Conservation (phyloP, 2,888 invertebrate species). For the Hymenopus coronatus region DNA sequence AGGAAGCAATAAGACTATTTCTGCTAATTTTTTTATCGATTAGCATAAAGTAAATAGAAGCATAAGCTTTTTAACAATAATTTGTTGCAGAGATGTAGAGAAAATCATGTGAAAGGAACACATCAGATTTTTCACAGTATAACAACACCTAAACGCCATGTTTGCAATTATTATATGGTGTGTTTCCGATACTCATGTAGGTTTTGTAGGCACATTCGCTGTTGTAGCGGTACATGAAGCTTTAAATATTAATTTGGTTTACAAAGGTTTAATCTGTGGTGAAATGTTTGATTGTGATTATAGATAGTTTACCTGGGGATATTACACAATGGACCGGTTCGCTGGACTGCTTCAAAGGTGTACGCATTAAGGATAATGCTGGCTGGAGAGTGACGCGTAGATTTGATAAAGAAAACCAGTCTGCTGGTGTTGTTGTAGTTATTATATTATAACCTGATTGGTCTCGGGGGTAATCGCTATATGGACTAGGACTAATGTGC, state of each 20-base stretch:
- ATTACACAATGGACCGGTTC: background rate
- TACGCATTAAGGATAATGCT: background rate
- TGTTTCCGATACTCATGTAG: no score
- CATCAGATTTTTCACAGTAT: no score
- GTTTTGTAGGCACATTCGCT: no score
- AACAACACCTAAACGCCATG: no score
- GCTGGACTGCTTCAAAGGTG: background rate
- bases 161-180: no score
- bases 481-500: background rate
- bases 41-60: no score
- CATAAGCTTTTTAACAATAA: no score
- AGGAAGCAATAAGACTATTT: no score
- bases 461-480: background rate
- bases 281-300: background rate
- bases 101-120: no score
- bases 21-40: no score
- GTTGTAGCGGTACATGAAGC: background rate
- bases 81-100: no score
- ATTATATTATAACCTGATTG: background rate
- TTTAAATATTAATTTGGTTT: background rate
- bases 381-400: background rate
- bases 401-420: background rate
- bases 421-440: background rate
- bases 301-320: background rate
- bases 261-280: background rate